Base-by-base conservation (phyloP, 2,113 vertebrate species). In the Sminthopsis crassicaudata region DNA sequence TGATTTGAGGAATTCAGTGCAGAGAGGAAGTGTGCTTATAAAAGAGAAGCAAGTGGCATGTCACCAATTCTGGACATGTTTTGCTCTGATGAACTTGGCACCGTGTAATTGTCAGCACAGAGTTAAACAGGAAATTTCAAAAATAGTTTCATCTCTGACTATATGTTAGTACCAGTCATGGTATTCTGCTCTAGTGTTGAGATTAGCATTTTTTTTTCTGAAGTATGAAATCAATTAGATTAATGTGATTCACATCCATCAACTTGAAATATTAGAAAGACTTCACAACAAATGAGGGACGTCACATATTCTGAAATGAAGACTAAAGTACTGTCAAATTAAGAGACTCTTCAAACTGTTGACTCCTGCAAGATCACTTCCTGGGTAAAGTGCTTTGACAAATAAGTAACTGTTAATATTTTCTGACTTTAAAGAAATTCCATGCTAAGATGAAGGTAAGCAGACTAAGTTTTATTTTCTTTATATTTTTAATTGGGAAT, bases 51-150 rank as follows among this genome's bases (percentile, higher is more conserved):
- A 42, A 42, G 67, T 84, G 0, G n/a, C 36, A 42, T 84, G 67
- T 84, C n/a, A 4, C 8, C 67, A 84, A 42, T 19, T 84, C 67
- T 42, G n/a, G 23, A 84, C n/a, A 84, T n/a, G 67, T 84, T 84
- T 42, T 84, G 67, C 67, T 84, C 25, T 8, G 3, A 27, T 30
- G 6, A 67, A 48, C 10, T 8, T 6, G 24, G 53, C 90, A 2
- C 4, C 8, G 2, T 0, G 1, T 27, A 0, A 25, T 57, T 23
- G 93, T 30, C 0, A 1, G 4, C 55, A 55, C 84, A 90, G 93
- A 0, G 94, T 95, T 89, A 2, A 2, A 96, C 96, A 96, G 96
- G 96, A 96, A 95, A 96, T 91, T 93, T 96, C 92, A 96, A 89
- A n/a, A 94, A 36, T 11, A 67, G 94, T 30, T 93, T 91, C 53